Evolutionary conservation across 2,888 invertebrate species (phyloP).

Genomic region (Artemia sinica): DNA sequence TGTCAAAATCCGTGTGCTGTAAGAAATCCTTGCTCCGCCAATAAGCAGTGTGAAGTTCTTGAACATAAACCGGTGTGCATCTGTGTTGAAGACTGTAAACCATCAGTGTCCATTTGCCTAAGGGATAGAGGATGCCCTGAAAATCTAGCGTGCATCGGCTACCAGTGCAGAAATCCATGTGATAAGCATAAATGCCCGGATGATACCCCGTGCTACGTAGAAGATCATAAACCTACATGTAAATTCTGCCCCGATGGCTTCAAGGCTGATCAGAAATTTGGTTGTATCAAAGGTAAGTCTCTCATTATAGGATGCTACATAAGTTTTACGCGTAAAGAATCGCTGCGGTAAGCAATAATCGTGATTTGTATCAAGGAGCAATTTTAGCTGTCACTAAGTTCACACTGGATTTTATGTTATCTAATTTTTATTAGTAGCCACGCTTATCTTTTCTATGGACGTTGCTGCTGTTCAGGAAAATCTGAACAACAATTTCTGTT

Average conservation of each 20-base stretch:
- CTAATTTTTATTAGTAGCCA: constrained; percentile 22
- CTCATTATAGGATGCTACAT: not conserved
- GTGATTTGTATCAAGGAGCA: constrained; percentile 22
- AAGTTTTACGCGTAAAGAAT: constrained; percentile 15
- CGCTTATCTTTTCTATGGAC: constrained; percentile 19
- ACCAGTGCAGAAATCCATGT: constrained; percentile 79
- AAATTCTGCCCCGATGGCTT: constrained; percentile 88
- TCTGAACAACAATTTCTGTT: no score
- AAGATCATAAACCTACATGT: constrained; percentile 86
- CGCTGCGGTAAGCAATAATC: constrained; percentile 18
- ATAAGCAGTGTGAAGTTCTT: constrained; percentile 67
- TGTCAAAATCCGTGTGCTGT: constrained; percentile 72
- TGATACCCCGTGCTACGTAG: constrained; percentile 74
- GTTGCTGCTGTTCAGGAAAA: constrained; percentile 8
- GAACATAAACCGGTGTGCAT: constrained; percentile 72
- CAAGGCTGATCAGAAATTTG: constrained; percentile 74
- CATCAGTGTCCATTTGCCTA: constrained; percentile 62
- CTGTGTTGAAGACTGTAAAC: constrained; percentile 69
- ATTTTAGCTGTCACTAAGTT: not conserved
- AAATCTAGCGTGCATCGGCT: constrained; percentile 66
- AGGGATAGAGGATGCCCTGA: constrained; percentile 73
- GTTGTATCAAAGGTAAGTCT: constrained; percentile 83
- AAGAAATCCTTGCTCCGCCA: constrained; percentile 46
- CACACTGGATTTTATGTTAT: constrained; percentile 12
- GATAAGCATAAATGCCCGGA: constrained; percentile 63